A percentile compares a stretch with the other conserved stretches of the same genome.
phyloP scores from a whole-genome alignment of 2,113 vertebrate genomes.

The Empidonax alnorum region DNA sequence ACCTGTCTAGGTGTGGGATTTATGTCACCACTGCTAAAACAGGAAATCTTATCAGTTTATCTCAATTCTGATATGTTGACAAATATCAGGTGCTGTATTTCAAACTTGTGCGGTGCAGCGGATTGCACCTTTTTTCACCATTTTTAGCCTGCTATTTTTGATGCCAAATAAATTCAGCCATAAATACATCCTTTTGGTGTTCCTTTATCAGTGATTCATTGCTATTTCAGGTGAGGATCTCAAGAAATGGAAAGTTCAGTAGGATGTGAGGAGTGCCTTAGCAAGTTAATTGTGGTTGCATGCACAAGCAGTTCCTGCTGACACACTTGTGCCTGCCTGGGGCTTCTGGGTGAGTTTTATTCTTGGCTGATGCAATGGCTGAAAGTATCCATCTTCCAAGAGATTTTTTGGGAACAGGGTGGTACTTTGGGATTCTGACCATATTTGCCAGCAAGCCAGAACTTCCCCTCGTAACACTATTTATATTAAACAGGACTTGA shows the following conservation, averaged over 20 bases:
- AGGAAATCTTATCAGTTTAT: not conserved
- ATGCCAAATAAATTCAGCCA: not conserved
- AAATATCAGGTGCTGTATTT: not conserved
- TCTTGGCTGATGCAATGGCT: not conserved
- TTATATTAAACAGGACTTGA: not conserved
- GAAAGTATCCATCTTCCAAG: not conserved
- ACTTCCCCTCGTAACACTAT: not conserved
- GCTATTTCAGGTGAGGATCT: not conserved
- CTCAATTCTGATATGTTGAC: not conserved
- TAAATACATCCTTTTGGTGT: not conserved
- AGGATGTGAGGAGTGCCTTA: not conserved
- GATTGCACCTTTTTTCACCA: not conserved
- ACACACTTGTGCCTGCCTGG: not conserved
- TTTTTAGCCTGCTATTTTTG: not conserved
- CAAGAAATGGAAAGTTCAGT: not conserved
- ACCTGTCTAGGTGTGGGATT: not conserved
- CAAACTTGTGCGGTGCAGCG: not conserved
- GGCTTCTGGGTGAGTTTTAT: not conserved
- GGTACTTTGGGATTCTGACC: not conserved
- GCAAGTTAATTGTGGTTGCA: not conserved
- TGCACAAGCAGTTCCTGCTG: not conserved
- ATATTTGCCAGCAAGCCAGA: not conserved
- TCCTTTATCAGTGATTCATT: not conserved
- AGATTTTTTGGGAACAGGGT: not conserved
- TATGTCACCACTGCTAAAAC: not conserved